Evolutionary conservation across 2,113 vertebrate genomes (phyloP), one percentile per base, ranked within the genome.

Genomic region (Amblyopsis rosae): DNA sequence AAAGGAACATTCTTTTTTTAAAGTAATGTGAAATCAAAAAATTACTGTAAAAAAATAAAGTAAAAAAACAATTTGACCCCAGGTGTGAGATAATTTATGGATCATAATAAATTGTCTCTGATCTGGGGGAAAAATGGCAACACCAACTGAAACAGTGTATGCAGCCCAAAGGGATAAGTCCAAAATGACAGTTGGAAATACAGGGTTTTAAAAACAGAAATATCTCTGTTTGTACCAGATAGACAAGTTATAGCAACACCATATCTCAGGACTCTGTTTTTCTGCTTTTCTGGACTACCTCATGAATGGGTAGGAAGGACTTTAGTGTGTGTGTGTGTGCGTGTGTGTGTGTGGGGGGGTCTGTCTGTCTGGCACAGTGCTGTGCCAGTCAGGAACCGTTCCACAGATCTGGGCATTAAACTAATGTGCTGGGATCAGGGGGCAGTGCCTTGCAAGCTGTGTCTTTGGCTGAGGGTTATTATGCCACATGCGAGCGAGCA

Each of bases 371-470:
- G 69, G 60, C 66, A 62, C 67, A 32, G 62, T 72, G 79, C 65
- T 48, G 75, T 71, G 83, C 78, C 57, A 81, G 74, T 81, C 80
- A 71, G 77, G 78, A 85, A 69, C 71, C 73, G 72, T 87, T 89
- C 84, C 75, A 88, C 84, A 77, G 74, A 86, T 88, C 83, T 86
- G 83, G 77, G 80, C 85, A 87, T 89, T 92, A 90, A 92, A 87
- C 83, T 85, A 91, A 91, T 91, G 84, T 84, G 85, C 82, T 74
- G 84, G 86, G 90, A 91, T 87, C 89, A 84, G 80, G 85, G 87
- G 87, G 88, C 88, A 79, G 76, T 41, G 83, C 76, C 80, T 88
- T 69, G 47, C 87, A 89, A 91, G 86, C 89, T 91, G 90, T 90
- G 89, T 87, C 69, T 75, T 87, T 85, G 87, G 89, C 92, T 79